Evolutionary conservation across 2,888 invertebrate genomes (phyloP).

Genomic region (Euplexia lucipara): DNA sequence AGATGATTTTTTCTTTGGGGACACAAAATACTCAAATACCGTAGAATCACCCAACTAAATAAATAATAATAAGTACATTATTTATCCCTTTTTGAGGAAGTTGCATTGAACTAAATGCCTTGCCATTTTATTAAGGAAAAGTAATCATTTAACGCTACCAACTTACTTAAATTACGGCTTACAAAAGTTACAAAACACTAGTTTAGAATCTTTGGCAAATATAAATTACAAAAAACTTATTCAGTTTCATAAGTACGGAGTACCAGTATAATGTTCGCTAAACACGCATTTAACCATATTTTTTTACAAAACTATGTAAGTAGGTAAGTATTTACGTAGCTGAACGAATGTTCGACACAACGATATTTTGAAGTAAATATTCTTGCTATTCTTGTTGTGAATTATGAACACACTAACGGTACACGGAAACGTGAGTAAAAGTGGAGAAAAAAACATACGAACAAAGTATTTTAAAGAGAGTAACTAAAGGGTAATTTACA

Average conservation of each 20-base stretch:
- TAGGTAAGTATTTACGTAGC: slow-evolving; percentile 39
- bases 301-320: slow-evolving; percentile 42
- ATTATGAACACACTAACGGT: slow-evolving; percentile 11
- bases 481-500: no score
- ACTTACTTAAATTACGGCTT: background rate
- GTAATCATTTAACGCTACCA: background rate
- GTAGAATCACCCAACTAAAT: no score
- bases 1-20: no score
- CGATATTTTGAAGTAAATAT: slow-evolving; percentile 31
- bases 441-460: slow-evolving; percentile 13
- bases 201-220: background rate
- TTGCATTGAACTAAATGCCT: background rate
- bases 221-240: slow-evolving; percentile 16
- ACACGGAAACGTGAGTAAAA: slow-evolving; percentile 18
- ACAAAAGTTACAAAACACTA: slow-evolving; percentile 5
- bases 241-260: slow-evolving; percentile 26
- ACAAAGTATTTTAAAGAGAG: background rate
- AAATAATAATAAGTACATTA: background rate
- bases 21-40: no score
- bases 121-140: background rate
- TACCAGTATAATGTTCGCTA: slow-evolving; percentile 35
- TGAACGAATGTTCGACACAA: slow-evolving; percentile 29
- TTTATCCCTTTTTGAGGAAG: background rate
- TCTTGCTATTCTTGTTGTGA: slow-evolving; percentile 10
- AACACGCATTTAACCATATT: slow-evolving; percentile 51